Base-by-base conservation (phyloP, 2,888 invertebrate species). In the Gastracanthus pulcherrimus region DNA sequence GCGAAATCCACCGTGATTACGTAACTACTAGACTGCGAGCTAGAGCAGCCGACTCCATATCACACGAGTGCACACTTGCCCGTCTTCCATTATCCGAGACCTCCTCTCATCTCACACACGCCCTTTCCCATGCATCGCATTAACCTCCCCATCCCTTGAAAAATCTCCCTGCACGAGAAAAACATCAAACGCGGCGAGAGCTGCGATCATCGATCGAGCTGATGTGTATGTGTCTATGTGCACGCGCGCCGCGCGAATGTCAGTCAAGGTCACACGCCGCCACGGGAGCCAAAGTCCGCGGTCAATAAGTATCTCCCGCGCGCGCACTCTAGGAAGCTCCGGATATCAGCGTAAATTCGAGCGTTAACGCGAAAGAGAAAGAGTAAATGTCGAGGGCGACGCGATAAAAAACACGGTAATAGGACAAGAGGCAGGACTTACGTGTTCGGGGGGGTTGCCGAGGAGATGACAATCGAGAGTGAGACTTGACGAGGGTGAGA, bases 221-320 rank as follows among this genome's bases (percentile, higher is more conserved):
- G n/a, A n/a, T n/a, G n/a, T n/a, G n/a, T n/a, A n/a, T n/a, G n/a
- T n/a, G n/a, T n/a, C n/a, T n/a, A 70, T 83, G 81, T 79, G 80
- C 79, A 41, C 58, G 79, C 75, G 74, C 62, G 62, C 48, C n/a
- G 45, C 34, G 5, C 60, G 64, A 84, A 85, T 85, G 84, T 85
- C 84, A 85, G 80, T 82, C 85, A 85, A 85, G 85, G 85, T 85
- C 83, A 85, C 77, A 76, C 31, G 34, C 75, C 69, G 72, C 75
- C 45, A 55, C 78, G 38, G 2, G 26, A 19, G 60, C 34, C 74
- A 48, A 81, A 79, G 72, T 66, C 69, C 51, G 16, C 67, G 36
- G 48, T 66, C 36, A 26, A 58, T 72, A 72, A 51, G 23, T 55
- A 11, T n/a, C n/a, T n/a, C n/a, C n/a, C 23, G 26, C 16, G 1